These are phyloP conservation scores for Leptinotarsa haldemani DNA, from an alignment of 2,888 invertebrate species.

Conservation along the genomic window DNA sequence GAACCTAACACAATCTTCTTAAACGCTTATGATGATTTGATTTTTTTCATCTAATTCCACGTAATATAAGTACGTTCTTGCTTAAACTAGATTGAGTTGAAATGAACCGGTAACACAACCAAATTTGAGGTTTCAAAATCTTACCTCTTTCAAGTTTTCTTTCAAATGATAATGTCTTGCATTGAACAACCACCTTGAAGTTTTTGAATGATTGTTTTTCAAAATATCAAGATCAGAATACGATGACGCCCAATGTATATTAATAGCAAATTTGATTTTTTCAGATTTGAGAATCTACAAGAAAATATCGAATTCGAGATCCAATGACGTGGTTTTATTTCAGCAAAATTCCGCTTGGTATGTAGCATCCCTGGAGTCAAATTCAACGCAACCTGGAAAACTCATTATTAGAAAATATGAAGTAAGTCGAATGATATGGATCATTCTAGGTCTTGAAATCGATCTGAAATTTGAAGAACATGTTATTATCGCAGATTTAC, in stretches of 20 bases:
- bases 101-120: too few species aligned
- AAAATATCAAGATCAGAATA: neutral
- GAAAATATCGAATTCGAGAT: conserved; percentile 63
- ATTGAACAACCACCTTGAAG: neutral
- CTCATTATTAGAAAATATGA: conserved; percentile 55
- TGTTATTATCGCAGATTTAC: too few species aligned
- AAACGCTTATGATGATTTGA: too few species aligned
- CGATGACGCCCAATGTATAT: neutral
- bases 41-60: too few species aligned
- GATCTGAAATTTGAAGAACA: too few species aligned
- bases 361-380: conserved; percentile 59
- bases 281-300: conserved; percentile 59
- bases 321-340: conserved; percentile 65
- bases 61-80: too few species aligned
- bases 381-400: conserved; percentile 42
- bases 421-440: conserved; percentile 42
- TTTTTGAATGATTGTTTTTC: too few species aligned
- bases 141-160: too few species aligned
- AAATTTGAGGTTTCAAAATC: too few species aligned
- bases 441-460: neutral
- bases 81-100: too few species aligned
- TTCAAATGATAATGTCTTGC: too few species aligned
- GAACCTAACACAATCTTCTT: too few species aligned
- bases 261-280: conserved; percentile 31
- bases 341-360: conserved; percentile 62